Conservation (phyloP, 2,113 vertebrate species). For the Notothenia coriiceps region DNA sequence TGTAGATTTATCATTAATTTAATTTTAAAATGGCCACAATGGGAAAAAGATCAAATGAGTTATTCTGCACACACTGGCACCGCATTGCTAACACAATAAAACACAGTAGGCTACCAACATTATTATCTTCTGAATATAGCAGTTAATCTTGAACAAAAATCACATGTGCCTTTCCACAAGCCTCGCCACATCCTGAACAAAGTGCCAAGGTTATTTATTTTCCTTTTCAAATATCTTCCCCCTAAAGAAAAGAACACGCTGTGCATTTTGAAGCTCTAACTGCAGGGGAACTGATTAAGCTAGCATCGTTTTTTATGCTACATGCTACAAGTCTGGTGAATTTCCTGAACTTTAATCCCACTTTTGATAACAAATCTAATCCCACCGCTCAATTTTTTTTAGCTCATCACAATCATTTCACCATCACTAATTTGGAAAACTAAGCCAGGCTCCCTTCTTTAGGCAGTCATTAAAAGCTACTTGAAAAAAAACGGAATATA, state of each 20-base stretch:
- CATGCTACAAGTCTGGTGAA: background rate
- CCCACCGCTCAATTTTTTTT: background rate
- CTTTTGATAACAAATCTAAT: background rate
- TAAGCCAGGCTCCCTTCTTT: slow-evolving; percentile 16
- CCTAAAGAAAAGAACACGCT: background rate
- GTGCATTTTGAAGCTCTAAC: background rate
- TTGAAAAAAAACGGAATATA: slow-evolving; percentile 8
- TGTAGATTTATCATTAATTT: background rate
- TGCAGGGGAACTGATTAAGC: slow-evolving; percentile 19
- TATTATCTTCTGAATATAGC: slow-evolving; percentile 13
- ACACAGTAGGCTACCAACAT: slow-evolving; percentile 3
- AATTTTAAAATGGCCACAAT: slow-evolving; percentile 16
- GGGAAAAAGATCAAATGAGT: background rate
- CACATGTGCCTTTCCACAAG: slow-evolving; percentile 15
- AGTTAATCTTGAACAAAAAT: slow-evolving; percentile 42
- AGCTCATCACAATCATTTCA: background rate
- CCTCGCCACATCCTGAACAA: background rate
- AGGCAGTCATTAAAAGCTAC: slow-evolving; percentile 26
- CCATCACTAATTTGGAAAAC: slow-evolving; percentile 5
- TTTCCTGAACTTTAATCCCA: background rate
- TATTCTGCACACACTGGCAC: slow-evolving; percentile 25
- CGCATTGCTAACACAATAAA: slow-evolving; percentile 47
- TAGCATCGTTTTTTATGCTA: slow-evolving; percentile 7
- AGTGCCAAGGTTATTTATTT: background rate
- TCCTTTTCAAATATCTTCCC: background rate